A percentile compares a stretch with the other conserved stretches of the same genome.
Evolutionary conservation across 2,113 vertebrate species (phyloP).

Genomic region (Mellivora capensis): DNA sequence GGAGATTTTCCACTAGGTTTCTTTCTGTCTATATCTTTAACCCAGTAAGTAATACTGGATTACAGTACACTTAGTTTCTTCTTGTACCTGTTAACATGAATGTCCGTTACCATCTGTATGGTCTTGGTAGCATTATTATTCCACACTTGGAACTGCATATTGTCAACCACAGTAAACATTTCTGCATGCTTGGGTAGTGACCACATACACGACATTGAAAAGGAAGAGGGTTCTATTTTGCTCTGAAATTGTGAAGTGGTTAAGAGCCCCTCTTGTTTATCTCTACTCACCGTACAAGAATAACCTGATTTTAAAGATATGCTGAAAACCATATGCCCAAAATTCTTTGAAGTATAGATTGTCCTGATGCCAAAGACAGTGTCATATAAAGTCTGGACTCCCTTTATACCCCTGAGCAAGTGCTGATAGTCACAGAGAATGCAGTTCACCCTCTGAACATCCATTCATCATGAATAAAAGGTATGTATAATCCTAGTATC

Average conservation of each 20-base stretch:
- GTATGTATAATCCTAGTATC: not conserved
- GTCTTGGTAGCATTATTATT: constrained; percentile 39
- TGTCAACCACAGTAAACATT: constrained; percentile 43
- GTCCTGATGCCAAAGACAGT: constrained; percentile 50
- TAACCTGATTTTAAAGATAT: not conserved
- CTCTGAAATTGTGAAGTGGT: not conserved
- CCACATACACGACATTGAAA: not conserved
- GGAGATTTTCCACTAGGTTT: not conserved
- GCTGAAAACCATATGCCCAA: constrained; percentile 32
- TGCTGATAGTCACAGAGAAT: constrained; percentile 14
- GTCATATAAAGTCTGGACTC: constrained; percentile 26
- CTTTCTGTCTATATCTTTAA: constrained; percentile 45
- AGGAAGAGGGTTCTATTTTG: not conserved
- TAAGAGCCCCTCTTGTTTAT: not conserved
- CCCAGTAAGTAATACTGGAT: not conserved
- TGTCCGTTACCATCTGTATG: not conserved
- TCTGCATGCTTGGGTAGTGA: not conserved
- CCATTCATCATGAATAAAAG: not conserved
- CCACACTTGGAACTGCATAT: constrained; percentile 6
- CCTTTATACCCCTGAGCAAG: constrained; percentile 43
- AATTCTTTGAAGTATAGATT: not conserved
- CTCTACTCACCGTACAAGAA: not conserved
- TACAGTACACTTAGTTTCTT: not conserved
- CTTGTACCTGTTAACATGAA: constrained; percentile 36
- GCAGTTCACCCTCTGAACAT: not conserved